Percentiles rank a stretch among this genome's conserved stretches.
Evolutionary conservation across 2,888 invertebrate genomes (phyloP).

Genomic region (Ceriagrion tenellum): DNA sequence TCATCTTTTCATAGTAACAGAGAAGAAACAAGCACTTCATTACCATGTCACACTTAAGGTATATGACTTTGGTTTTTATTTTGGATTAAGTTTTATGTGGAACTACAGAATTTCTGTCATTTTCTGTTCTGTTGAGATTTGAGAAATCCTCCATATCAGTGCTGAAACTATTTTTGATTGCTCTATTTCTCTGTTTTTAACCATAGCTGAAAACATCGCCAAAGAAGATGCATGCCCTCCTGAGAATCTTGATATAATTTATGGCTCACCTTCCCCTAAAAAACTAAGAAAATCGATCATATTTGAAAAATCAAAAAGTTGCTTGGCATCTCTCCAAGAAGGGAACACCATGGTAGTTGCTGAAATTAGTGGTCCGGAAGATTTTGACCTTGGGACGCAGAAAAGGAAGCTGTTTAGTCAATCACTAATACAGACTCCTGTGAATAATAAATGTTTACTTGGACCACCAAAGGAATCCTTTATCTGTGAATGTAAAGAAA

Average conservation of each 20-base stretch:
- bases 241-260: neutral
- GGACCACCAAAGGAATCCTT: neutral
- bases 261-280: constrained; percentile 28
- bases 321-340: neutral
- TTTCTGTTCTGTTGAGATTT: no score
- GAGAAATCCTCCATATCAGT: no score
- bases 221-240: neutral
- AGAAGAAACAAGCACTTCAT: no score
- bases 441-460: neutral
- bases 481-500: neutral
- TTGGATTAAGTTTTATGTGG: no score
- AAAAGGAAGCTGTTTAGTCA: neutral
- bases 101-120: no score
- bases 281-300: neutral
- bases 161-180: no score
- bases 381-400: neutral
- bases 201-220: neutral
- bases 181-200: neutral
- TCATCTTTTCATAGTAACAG: no score
- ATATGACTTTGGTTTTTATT: no score
- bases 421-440: neutral
- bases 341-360: neutral
- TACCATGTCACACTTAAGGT: no score
- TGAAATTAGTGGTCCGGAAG: neutral
- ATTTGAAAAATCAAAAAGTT: neutral